Percentiles rank a stretch among this genome's conserved stretches.
Conservation (phyloP, 2,888 invertebrate genomes). For the Macrophya alboannulata region DNA sequence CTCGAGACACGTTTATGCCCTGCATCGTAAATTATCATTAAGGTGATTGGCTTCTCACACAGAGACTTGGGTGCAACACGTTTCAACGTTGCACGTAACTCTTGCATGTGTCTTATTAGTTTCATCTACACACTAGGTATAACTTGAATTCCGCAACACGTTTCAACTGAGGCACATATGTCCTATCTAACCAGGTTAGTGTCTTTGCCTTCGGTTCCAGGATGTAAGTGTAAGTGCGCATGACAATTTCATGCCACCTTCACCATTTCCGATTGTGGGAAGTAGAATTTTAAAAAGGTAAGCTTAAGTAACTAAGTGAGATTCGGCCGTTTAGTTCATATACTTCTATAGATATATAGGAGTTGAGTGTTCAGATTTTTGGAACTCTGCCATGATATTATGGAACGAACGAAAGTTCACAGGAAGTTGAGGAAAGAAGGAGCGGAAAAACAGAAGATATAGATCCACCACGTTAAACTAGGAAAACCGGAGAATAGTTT, state of each 20-base stretch:
- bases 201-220: not conserved
- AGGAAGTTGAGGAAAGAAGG: constrained; percentile 49
- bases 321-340: not conserved
- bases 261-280: not conserved
- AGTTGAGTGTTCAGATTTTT: constrained; percentile 33
- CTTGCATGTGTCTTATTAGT: constrained; percentile 23
- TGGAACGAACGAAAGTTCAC: constrained; percentile 4
- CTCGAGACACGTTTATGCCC: constrained; percentile 74
- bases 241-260: not conserved
- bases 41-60: constrained; percentile 75
- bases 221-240: not conserved
- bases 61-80: constrained; percentile 59
- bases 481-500: not conserved
- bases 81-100: constrained; percentile 45
- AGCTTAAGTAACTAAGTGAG: not conserved
- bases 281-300: not conserved
- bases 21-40: constrained; percentile 78
- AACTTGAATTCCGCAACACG: not conserved
- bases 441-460: constrained; percentile 25
- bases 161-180: not conserved
- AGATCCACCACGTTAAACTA: not conserved
- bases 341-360: not conserved
- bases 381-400: constrained; percentile 38
- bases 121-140: not conserved
- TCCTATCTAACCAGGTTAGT: constrained; percentile 12